A percentile compares a stretch with the other conserved stretches of the same genome.
These are phyloP conservation scores for Deilephila elpenor DNA, from an alignment of 2,888 invertebrate species.

Conservation along the genomic window DNA sequence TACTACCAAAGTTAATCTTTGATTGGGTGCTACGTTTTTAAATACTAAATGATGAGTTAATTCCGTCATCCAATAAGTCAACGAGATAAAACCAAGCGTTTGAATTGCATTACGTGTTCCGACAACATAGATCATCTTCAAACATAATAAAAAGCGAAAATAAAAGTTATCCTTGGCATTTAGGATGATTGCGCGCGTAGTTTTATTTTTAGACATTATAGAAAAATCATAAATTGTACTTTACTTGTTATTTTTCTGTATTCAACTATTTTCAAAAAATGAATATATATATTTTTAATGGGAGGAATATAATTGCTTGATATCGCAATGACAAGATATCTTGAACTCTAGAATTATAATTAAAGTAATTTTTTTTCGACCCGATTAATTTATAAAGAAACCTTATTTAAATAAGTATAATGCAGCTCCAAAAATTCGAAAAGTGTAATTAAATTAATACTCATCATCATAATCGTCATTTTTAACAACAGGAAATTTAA, in stretches of 20 bases:
- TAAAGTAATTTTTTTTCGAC: too few relatives aligned
- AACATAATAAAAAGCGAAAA: slow-evolving; percentile 15
- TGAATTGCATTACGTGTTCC: background rate
- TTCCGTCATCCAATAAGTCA: background rate
- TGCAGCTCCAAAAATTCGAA: too few relatives aligned
- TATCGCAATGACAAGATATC: too few relatives aligned
- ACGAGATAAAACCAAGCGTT: background rate
- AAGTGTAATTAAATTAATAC: too few relatives aligned
- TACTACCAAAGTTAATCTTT: background rate
- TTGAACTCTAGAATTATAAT: too few relatives aligned
- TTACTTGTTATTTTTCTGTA: background rate
- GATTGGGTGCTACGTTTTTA: background rate
- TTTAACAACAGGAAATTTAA: too few relatives aligned
- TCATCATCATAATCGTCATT: too few relatives aligned
- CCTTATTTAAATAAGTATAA: too few relatives aligned
- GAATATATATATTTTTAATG: too few relatives aligned
- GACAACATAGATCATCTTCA: slow-evolving; percentile 13
- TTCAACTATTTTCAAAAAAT: background rate
- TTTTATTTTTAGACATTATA: background rate
- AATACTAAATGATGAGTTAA: background rate
- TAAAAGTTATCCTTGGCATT: slow-evolving; percentile 18
- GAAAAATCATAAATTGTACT: background rate
- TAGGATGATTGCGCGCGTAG: background rate
- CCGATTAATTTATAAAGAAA: too few relatives aligned
- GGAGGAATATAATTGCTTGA: too few relatives aligned